A percentile compares a stretch with the other conserved stretches of the same genome.
phyloP scores from a whole-genome alignment of 1,140 invertebrate genomes.

The Scaptodrosophila lebanonensis region DNA sequence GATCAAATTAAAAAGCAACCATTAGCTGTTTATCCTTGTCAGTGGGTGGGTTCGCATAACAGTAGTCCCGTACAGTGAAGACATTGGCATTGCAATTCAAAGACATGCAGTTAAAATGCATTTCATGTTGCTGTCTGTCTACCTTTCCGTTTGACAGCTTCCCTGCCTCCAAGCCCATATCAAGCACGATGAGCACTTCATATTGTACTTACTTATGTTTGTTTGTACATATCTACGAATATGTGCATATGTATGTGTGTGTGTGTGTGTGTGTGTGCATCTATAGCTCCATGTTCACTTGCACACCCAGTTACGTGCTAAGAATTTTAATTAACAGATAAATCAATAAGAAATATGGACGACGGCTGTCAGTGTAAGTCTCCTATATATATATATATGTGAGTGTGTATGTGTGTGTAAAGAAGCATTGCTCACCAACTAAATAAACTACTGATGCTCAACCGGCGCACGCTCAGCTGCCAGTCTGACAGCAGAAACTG shows the following conservation, averaged over 20 bases:
- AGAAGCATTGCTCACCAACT: conserved; percentile 51
- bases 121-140: conserved; percentile 61
- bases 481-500: conserved; percentile 8
- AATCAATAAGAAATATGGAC: conserved; percentile 76
- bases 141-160: conserved; percentile 12
- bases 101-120: conserved; percentile 71
- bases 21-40: conserved; percentile 41
- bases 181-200: conserved; percentile 18
- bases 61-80: conserved; percentile 11
- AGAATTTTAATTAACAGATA: conserved; percentile 76
- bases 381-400: conserved; percentile 16
- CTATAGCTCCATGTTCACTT: conserved; percentile 29
- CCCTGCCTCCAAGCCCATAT: conserved; percentile 3
- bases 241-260: too few species aligned
- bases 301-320: conserved; percentile 65
- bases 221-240: conserved; percentile 25
- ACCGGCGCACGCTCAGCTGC: background rate
- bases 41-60: too few species aligned
- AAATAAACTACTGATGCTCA: conserved; percentile 57
- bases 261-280: conserved; percentile 26
- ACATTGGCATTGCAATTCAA: conserved; percentile 63
- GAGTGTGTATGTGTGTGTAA: conserved; percentile 13
- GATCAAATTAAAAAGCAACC: conserved; percentile 68
- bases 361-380: conserved; percentile 65
- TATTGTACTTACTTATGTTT: conserved; percentile 11